Conservation (phyloP, 2,113 vertebrate genomes). For the Pelecanus crispus region DNA sequence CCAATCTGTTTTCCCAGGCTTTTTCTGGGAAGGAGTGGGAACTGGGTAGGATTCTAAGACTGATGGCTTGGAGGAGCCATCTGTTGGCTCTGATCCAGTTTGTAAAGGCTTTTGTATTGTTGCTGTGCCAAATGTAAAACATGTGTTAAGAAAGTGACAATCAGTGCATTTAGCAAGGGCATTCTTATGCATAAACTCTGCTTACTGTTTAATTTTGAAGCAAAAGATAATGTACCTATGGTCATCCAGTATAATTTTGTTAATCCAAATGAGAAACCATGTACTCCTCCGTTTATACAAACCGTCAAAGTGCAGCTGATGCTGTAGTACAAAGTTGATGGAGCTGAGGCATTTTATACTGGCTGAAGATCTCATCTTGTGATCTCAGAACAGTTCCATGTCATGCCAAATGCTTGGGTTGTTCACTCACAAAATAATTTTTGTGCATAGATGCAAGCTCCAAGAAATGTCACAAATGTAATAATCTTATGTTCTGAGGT, state of each 20-base stretch:
- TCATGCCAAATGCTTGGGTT: not conserved
- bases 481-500: not conserved
- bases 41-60: not conserved
- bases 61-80: conserved; percentile 12
- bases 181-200: not conserved
- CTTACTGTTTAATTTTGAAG: not conserved
- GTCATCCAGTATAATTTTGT: not conserved
- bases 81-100: conserved; percentile 27
- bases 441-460: not conserved
- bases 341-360: not conserved
- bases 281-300: not conserved
- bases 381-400: not conserved
- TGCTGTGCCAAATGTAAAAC: conserved; percentile 42
- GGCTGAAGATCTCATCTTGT: not conserved
- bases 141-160: conserved; percentile 19
- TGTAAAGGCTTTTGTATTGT: conserved; percentile 30
- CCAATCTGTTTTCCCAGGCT: conserved; percentile 33
- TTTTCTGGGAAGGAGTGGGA: not conserved
- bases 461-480: not conserved
- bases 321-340: not conserved
- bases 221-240: not conserved
- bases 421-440: not conserved
- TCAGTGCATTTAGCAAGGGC: not conserved
- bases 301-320: not conserved
- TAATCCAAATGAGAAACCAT: not conserved